Base-by-base conservation (phyloP, 2,888 invertebrate genomes). In the Leptinotarsa juncta region DNA sequence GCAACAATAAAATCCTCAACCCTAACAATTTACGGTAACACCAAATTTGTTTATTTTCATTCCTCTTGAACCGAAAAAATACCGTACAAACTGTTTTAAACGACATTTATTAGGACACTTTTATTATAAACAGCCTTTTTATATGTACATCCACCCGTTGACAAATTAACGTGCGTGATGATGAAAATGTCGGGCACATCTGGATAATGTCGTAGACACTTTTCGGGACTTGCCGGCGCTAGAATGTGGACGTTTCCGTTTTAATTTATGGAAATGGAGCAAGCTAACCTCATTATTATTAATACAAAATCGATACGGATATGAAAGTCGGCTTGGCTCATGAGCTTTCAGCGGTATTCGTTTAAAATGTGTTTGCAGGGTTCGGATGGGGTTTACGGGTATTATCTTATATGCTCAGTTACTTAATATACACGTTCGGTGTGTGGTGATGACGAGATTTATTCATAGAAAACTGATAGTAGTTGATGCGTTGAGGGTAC, bases 91-190 rank as follows among this genome's bases (percentile, higher is more conserved):
- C 42, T 55, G 55, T 53, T 55, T 68, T 16, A 23, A 68, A 68
- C 15, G 68, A 68, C 62, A 62, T 68, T 72, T 68, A 72, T 68
- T 65, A 65, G 65, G 72, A 68, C 51, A 20, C 51, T 68, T 68
- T 72, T 65, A 68, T 72, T 68, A 68, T 72, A 72, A 72, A 72
- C 72, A 68, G 42, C 20, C 65, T 65, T 72, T 68, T 68, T 42
- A 32, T 62, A 72, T 62, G 62, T 62, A 32, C 62, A 62, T 66
- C 42, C 20, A 51, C 20, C 50, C 42, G 68, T 65, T 68, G 72
- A 72, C 68, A 62, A 68, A 20, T 68, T 72, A 66, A 71, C 57
- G 53, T 65, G 48, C 42, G 49, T 20, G 72, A 26, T 62, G 62
- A 68, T 68, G 53, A 68, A 68, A 72, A 65, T 68, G 72, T 69